Base-by-base conservation (phyloP, 2,113 vertebrate genomes). In the Aphelocoma coerulescens region DNA sequence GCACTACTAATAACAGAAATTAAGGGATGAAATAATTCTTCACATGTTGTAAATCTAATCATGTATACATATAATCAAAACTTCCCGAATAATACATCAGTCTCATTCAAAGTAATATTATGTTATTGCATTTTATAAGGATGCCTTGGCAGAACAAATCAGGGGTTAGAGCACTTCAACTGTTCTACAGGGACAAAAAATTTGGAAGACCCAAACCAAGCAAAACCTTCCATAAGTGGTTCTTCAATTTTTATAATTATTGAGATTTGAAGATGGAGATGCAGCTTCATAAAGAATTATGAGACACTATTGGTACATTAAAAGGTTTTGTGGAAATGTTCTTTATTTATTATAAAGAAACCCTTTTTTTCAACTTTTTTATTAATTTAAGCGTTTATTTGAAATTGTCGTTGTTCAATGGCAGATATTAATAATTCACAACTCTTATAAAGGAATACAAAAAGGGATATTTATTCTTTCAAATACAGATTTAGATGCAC, bases 341-440 rank as follows among this genome's bases (percentile, higher is more conserved):
- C 98, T 94, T 97, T 94, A 97, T 79, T 97, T 96, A 93, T 91
- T 85, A 84, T 77, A 93, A 96, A 96, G 91, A 94, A 95, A 80
- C 41, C 15, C 9, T 37, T 61, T 75, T 61, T 32, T 27, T 61
- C 21, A 61, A 76, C 21, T 49, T 92, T 97, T 97, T 97, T 88
- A 97, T 97, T 97, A 97, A 95, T 91, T 96, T 96, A 79, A 94
- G 85, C 92, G 93, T 97, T 97, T 97, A 89, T 89, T 97, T 94
- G 92, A 94, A 97, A 91, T 97, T 97, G 88, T 86, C 65, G 73
- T 95, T 97, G 73, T 97, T 97, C 95, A 6, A 69, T 97, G 96
- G 78, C 82, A 97, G 97, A 96, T 97, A 98, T 15, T 58, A 57
- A 97, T 97, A 97, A 97, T 97, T 97, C 96, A 97, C 95, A 75